Base-by-base conservation (phyloP, 2,797 vertebrate species). In the Atherinosoma microstoma region DNA sequence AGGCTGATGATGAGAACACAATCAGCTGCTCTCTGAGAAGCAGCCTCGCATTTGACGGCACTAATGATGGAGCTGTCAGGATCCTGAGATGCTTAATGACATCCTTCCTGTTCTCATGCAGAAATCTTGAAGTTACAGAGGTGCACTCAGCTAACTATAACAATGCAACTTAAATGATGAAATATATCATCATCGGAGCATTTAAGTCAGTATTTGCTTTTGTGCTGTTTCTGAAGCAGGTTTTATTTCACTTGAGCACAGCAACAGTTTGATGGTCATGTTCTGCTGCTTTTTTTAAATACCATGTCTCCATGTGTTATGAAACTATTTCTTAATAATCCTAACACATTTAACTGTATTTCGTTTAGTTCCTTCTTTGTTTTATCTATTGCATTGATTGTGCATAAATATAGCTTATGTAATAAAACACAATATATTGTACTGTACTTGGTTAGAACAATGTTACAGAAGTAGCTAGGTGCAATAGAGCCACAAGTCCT, bases 181-280 rank as follows among this genome's bases (percentile, higher is more conserved):
- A 63, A 58, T 56, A 4, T 49, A 18, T 53, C 24, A 24, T 62
- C 40, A 67, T 56, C 6, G 56, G 27, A 45, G 35, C 13, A 36
- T 40, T 51, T 18, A 10, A n/a, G 34, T 57, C 1, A 57, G 40
- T 18, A 36, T 35, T 30, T 61, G 29, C 51, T 58, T 59, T 7
- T 29, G 27, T 20, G 12, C 7, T 22, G 22, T 2, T 47, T 54
- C 0, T 38, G 24, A 68, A 42, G 69, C 16, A 5, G 5, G 16
- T 20, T 79, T 56, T 64, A 8, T 59, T 65, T 22, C 18, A 15
- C 30, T 29, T 51, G 79, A 85, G 75, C 77, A 84, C 79, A 86
- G 86, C 34, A 57, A 69, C 51, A 35, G 64, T 10, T 27, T 51
- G 67, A 60, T 47, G 1, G 18, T 47, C 40, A 78, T 64, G 13